Base-by-base conservation (phyloP, 2,797 vertebrate genomes). In the Vipera ursinii region DNA sequence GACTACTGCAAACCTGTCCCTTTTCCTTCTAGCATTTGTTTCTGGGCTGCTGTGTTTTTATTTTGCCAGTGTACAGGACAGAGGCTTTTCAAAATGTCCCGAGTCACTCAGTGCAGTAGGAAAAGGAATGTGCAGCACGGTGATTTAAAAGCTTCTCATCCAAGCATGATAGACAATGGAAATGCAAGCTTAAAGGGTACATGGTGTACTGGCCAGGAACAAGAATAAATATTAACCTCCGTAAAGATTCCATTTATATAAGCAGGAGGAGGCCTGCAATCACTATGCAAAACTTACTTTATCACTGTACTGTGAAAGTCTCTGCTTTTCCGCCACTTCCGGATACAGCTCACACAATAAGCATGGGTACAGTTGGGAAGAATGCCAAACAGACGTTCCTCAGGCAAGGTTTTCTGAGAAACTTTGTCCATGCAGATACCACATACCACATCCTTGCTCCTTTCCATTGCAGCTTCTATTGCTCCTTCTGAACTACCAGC, bases 391-490 rank as follows among this genome's bases (percentile, higher is more conserved):
- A 98, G 93, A 0, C 97, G 92, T 85, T 98, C 96, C 12, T 97
- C 95, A 0, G 90, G 90, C 20, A 96, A 94, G 0, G 92, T 38
- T 95, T 99, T 99, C 95, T 98, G 98, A 2, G 98, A 99, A 88
- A 99, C 98, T 22, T 97, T 98, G 93, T 99, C 99, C 98, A 99
- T 99, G 97, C 98, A 99, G 97, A 99, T 99, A 32, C 99, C 99
- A 13, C 99, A 99, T 88, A 97, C 96, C 48, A 99, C 63, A 0
- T 98, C 96, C 96, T 97, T 97, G 85, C 98, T 99, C 91, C 93
- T 92, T 82, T 32, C 17, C 0, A 92, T 0, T 61, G 88, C 92
- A 94, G 94, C 65, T 2, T 32, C 5, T 20, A 13, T 69, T 8
- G 32, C 22, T 14, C n/a, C 26, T 55, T 78, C 91, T 53, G 63